Percentiles rank a stretch among this genome's conserved stretches.
Evolutionary conservation across 1,140 invertebrate species (phyloP).

Genomic region (Danaus melanippus): DNA sequence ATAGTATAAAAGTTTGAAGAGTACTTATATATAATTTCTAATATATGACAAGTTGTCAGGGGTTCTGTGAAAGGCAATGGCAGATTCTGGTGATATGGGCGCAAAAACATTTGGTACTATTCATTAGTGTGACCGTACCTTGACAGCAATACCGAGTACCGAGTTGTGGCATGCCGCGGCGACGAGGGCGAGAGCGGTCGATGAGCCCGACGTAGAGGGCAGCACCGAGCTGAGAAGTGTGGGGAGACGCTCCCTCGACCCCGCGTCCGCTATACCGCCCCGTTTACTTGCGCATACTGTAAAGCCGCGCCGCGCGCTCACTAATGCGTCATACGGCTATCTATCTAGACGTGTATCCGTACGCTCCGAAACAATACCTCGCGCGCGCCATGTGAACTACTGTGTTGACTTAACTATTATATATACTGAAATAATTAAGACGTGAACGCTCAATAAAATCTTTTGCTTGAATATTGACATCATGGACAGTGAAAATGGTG

Average conservation of each 20-base stretch:
- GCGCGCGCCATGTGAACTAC: constrained; percentile 66
- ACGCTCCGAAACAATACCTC: constrained; percentile 30
- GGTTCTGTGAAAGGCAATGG: neutral
- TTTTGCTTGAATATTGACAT: constrained; percentile 16
- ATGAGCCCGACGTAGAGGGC: constrained; percentile 66
- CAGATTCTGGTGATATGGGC: constrained; percentile 14
- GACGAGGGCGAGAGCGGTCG: constrained; percentile 61
- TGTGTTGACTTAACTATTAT: constrained; percentile 43
- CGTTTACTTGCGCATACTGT: constrained; percentile 55
- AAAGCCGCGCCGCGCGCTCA: constrained; percentile 62
- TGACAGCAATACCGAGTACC: constrained; percentile 27
- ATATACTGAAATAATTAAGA: constrained; percentile 1
- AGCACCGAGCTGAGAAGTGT: constrained; percentile 50
- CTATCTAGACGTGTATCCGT: constrained; percentile 43
- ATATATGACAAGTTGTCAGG: neutral
- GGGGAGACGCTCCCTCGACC: constrained; percentile 27
- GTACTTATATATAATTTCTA: no score
- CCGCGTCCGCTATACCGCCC: constrained; percentile 38
- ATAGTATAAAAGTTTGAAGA: no score
- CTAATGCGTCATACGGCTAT: constrained; percentile 65
- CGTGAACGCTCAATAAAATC: constrained; percentile 5
- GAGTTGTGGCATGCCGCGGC: constrained; percentile 30
- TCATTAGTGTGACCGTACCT: constrained; percentile 47
- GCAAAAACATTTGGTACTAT: constrained; percentile 23
- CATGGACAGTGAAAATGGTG: constrained; percentile 52